These are phyloP conservation scores for Micromys minutus DNA, from an alignment of 2,113 vertebrate genomes.

Conservation along the genomic window DNA sequence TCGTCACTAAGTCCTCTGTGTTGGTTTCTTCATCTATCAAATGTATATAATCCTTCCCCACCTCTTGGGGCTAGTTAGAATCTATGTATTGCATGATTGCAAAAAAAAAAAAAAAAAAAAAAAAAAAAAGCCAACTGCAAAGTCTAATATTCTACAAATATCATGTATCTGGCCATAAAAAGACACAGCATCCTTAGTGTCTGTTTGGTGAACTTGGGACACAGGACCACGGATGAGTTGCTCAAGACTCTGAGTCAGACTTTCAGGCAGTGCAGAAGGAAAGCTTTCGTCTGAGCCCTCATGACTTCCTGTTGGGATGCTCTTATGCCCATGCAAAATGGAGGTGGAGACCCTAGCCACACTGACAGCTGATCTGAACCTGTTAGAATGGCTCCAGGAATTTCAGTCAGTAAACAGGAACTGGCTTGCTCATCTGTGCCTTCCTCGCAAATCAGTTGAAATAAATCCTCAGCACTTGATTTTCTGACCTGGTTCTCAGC, in stretches of 20 bases:
- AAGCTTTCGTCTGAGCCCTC: conserved; percentile 16
- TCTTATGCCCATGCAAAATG: neutral
- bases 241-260: conserved; percentile 39
- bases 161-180: neutral
- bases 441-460: conserved; percentile 70
- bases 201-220: conserved; percentile 64
- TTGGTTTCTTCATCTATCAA: conserved; percentile 30
- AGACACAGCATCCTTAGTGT: conserved; percentile 5
- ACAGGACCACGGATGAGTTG: conserved; percentile 28
- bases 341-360: conserved; percentile 13
- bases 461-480: conserved; percentile 68
- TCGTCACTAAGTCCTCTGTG: neutral
- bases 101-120: too few relatives aligned
- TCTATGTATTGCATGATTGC: conserved; percentile 35
- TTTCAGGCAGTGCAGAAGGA: conserved; percentile 7
- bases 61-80: conserved; percentile 46
- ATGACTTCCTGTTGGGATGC: conserved; percentile 37
- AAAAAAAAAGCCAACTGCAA: conserved; percentile 44
- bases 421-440: conserved; percentile 40
- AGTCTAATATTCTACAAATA: conserved; percentile 44
- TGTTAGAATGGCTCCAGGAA: conserved; percentile 44
- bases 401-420: conserved; percentile 63
- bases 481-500: conserved; percentile 71
- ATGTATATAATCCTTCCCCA: neutral
- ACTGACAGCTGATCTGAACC: conserved; percentile 41